Evolutionary conservation across 2,888 invertebrate species (phyloP), one percentile per base, ranked within the genome.

Genomic region (Hecatera dysodea): DNA sequence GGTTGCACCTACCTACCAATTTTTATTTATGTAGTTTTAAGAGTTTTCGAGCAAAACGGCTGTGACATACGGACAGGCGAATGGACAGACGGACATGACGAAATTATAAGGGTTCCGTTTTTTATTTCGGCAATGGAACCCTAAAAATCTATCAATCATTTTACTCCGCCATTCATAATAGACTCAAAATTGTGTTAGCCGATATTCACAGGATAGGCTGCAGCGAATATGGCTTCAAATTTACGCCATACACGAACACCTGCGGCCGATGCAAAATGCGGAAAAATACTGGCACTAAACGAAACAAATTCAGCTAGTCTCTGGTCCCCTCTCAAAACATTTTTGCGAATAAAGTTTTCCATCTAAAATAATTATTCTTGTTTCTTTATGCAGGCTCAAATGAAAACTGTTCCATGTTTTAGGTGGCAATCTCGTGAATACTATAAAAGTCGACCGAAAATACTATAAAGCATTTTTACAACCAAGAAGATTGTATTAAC

Each of bases 281-380:
- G 57, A 57, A 62, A 59, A 68, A 69, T 55, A 50, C 33, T 36
- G 44, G 44, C 29, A 64, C 52, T 44, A 55, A 66, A 44, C 39
- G 55, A 66, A 72, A 64, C 75, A 72, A 75, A 78, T 78, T 79
- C 59, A 65, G 67, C 66, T 52, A 48, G 27, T 46, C 55, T 27
- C 50, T n/a, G 24, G 46, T 29, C 42, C 48, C 36, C 56, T 73
- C 73, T 27, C n/a, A 72, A 57, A 67, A 15, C 46, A 29, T 36
- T 62, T 67, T 46, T 55, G 19, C 24, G 33, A 5, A 29, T 24
- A 62, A 74, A 61, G 24, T 73, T 75, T 61, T 61, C 15, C 24
- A 44, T 68, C 39, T 52, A 50, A 68, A 75, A 46, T 68, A 46
- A 75, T 75, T 57, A 67, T 55, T 68, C 61, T 50, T n/a, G 27